Base-by-base conservation (phyloP, 2,113 vertebrate genomes). In the Cygnus atratus region DNA sequence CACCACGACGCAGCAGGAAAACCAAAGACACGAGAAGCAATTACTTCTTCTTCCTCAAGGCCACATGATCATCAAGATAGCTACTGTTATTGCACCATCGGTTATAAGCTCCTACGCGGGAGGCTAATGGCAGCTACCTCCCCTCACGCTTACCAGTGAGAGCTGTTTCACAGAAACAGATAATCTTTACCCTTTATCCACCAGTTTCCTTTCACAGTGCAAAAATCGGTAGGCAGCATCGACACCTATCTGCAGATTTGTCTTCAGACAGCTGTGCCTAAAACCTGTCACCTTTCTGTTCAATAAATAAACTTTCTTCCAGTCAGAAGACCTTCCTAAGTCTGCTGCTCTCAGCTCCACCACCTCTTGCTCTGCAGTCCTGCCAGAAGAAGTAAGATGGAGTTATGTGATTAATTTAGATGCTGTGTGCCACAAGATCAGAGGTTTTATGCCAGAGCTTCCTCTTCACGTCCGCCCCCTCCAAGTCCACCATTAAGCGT, bases 41-140 rank as follows among this genome's bases (percentile, higher is more conserved):
- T 79, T 76, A 57, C 21, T 33, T 43, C 43, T 87, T 91, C 63
- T 89, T 68, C 86, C 91, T 92, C 58, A 85, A 82, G 91, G 91
- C 81, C 87, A 92, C 58, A 72, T 0, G 16, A 93, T 85, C 88
- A 61, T 76, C 18, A 57, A 87, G 90, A 92, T 8, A 81, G 44
- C 57, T 71, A 28, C 73, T 35, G 39, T 44, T 92, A 84, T 39
- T 96, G 73, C 70, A 67, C 35, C 73, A 94, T 46, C 70, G 68
- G 29, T 65, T 81, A 33, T 1, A 37, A 75, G 85, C 52, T 84
- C 52, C 79, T 85, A 16, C 15, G 9, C 12, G 39, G 37, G 29
- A 90, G 58, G 48, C 52, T 84, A 84, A 67, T 18, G 31, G 84
- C 62, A 91, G 61, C 55, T 41, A 50, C 73, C 57, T 92, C 37